Conservation (phyloP, 2,888 invertebrate genomes). For the Drosophila tripunctata region DNA sequence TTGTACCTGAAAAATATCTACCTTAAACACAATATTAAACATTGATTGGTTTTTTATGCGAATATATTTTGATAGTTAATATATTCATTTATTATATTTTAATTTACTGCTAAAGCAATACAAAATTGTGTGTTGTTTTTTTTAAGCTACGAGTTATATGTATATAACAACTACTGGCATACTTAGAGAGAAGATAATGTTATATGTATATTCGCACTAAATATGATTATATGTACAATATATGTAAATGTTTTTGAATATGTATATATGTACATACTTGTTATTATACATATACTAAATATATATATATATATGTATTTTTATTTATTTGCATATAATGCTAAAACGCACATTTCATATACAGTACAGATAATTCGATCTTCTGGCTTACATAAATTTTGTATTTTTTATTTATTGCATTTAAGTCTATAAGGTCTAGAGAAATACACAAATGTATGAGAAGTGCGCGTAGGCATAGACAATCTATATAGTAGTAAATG, state of each 20-base stretch:
- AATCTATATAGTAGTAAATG: conserved; percentile 2
- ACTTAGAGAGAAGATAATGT: conserved; percentile 29
- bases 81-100: conserved; percentile 32
- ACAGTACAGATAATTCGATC: conserved; percentile 31
- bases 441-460: conserved; percentile 31
- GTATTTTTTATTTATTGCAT: conserved; percentile 15
- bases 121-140: conserved; percentile 46
- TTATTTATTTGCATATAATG: conserved; percentile 40
- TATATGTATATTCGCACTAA: conserved; percentile 42
- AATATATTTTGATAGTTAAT: conserved; percentile 41
- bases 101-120: conserved; percentile 65
- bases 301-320: not conserved
- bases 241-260: conserved; percentile 23
- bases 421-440: conserved; percentile 32
- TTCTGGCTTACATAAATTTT: conserved; percentile 13
- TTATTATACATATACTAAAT: conserved; percentile 1
- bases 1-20: too few species aligned
- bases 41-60: conserved; percentile 38
- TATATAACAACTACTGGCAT: conserved; percentile 51
- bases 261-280: conserved; percentile 25
- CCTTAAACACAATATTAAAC: not conserved
- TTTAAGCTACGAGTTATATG: conserved; percentile 51
- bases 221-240: conserved; percentile 58
- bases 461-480: conserved; percentile 37
- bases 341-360: conserved; percentile 67